A percentile compares a stretch with the other conserved stretches of the same genome.
Conservation (phyloP, 2,797 vertebrate genomes). For the Pseudochirops cupreus region DNA sequence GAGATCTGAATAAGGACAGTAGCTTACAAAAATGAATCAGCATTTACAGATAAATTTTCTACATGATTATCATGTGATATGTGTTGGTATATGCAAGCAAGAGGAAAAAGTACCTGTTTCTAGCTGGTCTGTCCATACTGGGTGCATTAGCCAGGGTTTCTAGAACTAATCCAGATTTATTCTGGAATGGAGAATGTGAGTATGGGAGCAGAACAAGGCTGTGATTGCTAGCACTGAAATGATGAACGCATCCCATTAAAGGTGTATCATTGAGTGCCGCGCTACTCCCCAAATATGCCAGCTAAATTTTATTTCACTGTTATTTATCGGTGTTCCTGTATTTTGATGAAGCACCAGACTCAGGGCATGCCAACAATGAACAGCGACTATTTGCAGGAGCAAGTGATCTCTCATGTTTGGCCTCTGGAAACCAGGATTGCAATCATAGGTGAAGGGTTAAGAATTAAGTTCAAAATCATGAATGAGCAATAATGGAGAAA, state of each 20-base stretch:
- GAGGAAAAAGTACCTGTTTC: slow-evolving; percentile 56
- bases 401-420: slow-evolving; percentile 58
- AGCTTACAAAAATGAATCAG: slow-evolving; percentile 22
- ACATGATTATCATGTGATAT: slow-evolving; percentile 53
- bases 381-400: slow-evolving; percentile 64
- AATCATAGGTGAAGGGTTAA: slow-evolving; percentile 41
- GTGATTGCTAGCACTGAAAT: slow-evolving; percentile 56
- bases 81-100: slow-evolving; percentile 3
- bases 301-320: slow-evolving; percentile 62
- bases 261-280: slow-evolving; percentile 65
- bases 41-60: slow-evolving; percentile 30
- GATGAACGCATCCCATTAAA: slow-evolving; percentile 59
- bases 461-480: slow-evolving; percentile 26
- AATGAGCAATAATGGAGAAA: slow-evolving; percentile 34
- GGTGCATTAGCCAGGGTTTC: slow-evolving; percentile 63
- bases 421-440: slow-evolving; percentile 31
- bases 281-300: neutral
- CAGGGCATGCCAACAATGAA: slow-evolving; percentile 56
- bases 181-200: slow-evolving; percentile 52
- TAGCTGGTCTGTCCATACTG: slow-evolving; percentile 42
- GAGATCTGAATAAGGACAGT: slow-evolving; percentile 20
- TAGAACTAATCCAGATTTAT: slow-evolving; percentile 56
- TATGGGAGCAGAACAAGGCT: slow-evolving; percentile 43
- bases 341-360: slow-evolving; percentile 67
- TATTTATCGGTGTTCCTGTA: slow-evolving; percentile 59